Evolutionary conservation across 2,888 invertebrate genomes (phyloP).

Genomic region (Amphipoea oculea): DNA sequence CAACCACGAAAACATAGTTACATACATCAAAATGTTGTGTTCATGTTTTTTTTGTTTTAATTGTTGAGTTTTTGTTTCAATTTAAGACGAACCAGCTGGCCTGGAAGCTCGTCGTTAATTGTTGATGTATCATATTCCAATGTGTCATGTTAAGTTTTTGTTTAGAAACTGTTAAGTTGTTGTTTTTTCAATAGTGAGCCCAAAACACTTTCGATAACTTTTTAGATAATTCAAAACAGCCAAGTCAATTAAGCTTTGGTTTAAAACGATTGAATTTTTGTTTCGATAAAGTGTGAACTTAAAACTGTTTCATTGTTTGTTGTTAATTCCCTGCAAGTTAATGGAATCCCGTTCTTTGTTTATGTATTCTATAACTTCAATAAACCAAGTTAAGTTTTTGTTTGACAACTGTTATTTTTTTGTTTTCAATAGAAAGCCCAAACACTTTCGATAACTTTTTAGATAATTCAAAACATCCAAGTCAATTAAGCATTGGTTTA

Average conservation of each 20-base stretch:
- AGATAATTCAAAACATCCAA: not conserved
- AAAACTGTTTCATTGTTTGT: not conserved
- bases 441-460: not conserved
- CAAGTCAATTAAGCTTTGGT: not conserved
- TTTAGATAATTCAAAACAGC: not conserved
- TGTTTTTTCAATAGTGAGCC: constrained; percentile 32
- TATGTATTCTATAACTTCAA: no score
- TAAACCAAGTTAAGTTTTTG: constrained; percentile 41
- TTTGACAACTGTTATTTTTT: constrained; percentile 48
- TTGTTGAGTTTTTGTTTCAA: constrained; percentile 63
- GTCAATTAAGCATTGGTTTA: not conserved
- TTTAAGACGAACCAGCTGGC: constrained; percentile 61
- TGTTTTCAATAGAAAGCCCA: constrained; percentile 33
- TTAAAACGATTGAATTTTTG: not conserved
- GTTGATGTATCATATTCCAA: constrained; percentile 17
- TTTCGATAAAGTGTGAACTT: constrained; percentile 5
- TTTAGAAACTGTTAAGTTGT: constrained; percentile 48
- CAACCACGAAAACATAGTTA: constrained; percentile 30
- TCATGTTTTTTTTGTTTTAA: constrained; percentile 62
- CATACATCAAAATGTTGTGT: constrained; percentile 62
- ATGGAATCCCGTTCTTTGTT: no score
- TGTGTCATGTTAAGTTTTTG: constrained; percentile 42
- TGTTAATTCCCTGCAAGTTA: no score
- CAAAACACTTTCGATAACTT: constrained; percentile 6
- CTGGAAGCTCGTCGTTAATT: constrained; percentile 38